A percentile compares a stretch with the other conserved stretches of the same genome.
Conservation (phyloP, 2,888 invertebrate species). For the Lampropteryx suffumata region DNA sequence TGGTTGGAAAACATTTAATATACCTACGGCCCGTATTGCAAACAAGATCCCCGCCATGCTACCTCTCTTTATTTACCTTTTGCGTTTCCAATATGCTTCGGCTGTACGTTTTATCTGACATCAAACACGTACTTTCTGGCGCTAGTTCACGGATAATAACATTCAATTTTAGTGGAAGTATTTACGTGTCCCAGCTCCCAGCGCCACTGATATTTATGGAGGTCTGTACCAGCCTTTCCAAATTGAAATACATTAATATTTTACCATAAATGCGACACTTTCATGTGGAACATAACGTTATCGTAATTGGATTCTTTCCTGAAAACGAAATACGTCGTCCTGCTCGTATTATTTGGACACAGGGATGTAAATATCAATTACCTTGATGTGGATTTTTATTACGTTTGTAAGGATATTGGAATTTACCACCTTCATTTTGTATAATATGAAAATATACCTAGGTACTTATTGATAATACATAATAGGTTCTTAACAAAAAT, state of each 20-base stretch:
- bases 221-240: conserved; percentile 77
- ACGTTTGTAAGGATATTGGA: conserved; percentile 26
- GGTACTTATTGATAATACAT: too few relatives aligned
- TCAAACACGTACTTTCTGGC: conserved; percentile 45
- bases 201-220: conserved; percentile 78
- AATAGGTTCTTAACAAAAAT: neutral
- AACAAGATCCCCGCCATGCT: conserved; percentile 16
- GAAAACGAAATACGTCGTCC: conserved; percentile 55
- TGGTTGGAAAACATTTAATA: conserved; percentile 3
- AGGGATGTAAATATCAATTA: conserved; percentile 47
- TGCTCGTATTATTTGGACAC: conserved; percentile 52
- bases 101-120: conserved; percentile 43
- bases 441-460: neutral
- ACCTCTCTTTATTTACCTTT: conserved; percentile 21
- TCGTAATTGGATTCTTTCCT: conserved; percentile 81
- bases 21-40: conserved; percentile 11
- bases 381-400: conserved; percentile 39
- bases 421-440: conserved; percentile 6
- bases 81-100: conserved; percentile 28
- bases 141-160: conserved; percentile 71
- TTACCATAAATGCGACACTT: conserved; percentile 82
- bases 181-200: conserved; percentile 73
- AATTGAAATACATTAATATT: conserved; percentile 84
- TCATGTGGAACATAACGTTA: conserved; percentile 79
- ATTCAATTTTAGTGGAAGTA: conserved; percentile 78